Evolutionary conservation across 2,888 invertebrate genomes (phyloP).

Genomic region (Nemoura dubitans): DNA sequence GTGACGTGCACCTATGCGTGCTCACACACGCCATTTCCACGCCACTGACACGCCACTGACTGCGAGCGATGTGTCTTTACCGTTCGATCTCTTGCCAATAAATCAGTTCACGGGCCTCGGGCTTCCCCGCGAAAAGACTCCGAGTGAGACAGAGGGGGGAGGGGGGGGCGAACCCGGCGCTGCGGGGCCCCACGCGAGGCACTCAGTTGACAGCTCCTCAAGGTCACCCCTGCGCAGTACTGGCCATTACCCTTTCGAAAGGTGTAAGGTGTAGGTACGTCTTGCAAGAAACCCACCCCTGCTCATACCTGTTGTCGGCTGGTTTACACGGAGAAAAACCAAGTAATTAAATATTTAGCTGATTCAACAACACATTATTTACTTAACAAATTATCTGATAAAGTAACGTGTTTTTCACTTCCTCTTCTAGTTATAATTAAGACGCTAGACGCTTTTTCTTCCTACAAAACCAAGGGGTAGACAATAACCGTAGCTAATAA

Average conservation of each 20-base stretch:
- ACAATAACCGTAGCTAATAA: no score
- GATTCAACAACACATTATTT: constrained; percentile 22
- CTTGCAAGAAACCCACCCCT: constrained; percentile 27
- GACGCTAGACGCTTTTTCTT: neutral
- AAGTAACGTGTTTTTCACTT: neutral
- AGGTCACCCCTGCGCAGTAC: constrained; percentile 12
- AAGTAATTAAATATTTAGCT: constrained; percentile 37
- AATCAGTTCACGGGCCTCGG: no score
- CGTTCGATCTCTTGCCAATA: no score
- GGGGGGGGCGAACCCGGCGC: no score
- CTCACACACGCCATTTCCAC: neutral
- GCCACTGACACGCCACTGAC: neutral
- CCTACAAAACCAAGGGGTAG: no score
- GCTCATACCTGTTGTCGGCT: constrained; percentile 31
- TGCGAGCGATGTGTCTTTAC: no score
- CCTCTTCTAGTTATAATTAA: neutral
- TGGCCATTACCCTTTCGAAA: constrained; percentile 30
- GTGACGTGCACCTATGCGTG: neutral
- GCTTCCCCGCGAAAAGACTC: no score
- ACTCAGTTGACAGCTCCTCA: no score
- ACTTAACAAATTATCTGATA: constrained; percentile 26
- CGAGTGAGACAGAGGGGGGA: no score
- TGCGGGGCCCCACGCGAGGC: no score
- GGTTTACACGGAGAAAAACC: neutral
- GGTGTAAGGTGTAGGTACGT: neutral